Percentiles rank a stretch among this genome's conserved stretches.
Conservation (phyloP, 2,797 vertebrate species). For the Carduelis carduelis region DNA sequence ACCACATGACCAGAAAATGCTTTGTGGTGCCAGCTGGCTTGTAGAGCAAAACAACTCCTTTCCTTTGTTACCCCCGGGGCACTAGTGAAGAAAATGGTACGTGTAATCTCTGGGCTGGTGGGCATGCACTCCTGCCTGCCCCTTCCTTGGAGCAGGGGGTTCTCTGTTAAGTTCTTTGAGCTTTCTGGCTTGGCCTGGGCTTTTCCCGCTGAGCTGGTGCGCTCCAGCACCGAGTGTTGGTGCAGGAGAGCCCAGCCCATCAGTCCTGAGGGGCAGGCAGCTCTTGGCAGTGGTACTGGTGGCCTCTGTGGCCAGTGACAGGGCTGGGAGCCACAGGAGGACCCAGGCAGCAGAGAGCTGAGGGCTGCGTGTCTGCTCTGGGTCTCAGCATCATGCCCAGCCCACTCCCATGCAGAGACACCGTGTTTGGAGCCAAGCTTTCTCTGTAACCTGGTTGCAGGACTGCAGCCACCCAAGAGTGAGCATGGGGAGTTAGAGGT, state of each 20-base stretch:
- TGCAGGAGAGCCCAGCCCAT: background rate
- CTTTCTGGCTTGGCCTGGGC: background rate
- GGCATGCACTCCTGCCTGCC: background rate
- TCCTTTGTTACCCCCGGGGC: background rate
- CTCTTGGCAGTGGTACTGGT: background rate
- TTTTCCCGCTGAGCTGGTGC: background rate
- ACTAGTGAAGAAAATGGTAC: background rate
- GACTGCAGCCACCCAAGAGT: background rate
- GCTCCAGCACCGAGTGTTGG: fast-evolving
- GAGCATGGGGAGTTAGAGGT: background rate
- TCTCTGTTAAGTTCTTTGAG: background rate
- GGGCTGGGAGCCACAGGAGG: background rate
- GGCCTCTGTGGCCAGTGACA: background rate
- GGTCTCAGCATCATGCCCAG: background rate
- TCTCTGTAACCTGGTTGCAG: background rate
- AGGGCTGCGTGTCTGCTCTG: background rate
- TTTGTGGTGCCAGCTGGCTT: background rate
- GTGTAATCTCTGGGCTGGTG: background rate
- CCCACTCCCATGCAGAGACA: background rate
- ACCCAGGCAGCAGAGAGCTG: background rate
- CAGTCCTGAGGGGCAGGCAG: background rate
- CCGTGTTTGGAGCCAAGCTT: background rate
- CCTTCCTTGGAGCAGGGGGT: background rate
- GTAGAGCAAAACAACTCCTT: background rate
- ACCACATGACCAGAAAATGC: background rate